Conservation (phyloP, 2,113 vertebrate species). For the Corythornis madagascariensis region DNA sequence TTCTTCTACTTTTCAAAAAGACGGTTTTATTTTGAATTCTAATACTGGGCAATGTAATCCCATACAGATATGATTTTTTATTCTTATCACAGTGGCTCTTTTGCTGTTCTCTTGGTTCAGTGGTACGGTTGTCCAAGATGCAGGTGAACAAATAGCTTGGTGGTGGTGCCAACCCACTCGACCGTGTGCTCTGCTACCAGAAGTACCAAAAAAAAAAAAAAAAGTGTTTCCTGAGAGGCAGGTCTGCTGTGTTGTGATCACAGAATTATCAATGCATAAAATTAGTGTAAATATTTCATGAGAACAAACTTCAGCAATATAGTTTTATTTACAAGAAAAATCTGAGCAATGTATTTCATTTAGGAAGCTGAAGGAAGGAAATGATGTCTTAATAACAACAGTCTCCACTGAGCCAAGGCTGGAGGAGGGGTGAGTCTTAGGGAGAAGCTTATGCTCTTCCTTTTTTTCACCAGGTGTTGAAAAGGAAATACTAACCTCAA, state of each 20-base stretch:
- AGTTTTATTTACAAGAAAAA: constrained; percentile 49
- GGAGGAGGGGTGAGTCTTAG: constrained; percentile 19
- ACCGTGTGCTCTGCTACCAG: not conserved
- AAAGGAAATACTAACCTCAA: not conserved
- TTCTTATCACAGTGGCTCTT: not conserved
- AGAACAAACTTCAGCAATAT: constrained; percentile 28
- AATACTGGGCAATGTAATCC: not conserved
- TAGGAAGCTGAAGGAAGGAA: constrained; percentile 38
- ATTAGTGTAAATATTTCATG: constrained; percentile 54
- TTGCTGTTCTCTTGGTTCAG: not conserved
- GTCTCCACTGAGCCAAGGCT: constrained; percentile 1
- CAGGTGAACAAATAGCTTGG: not conserved
- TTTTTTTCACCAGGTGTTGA: not conserved
- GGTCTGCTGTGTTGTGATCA: constrained; percentile 17
- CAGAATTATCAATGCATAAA: constrained; percentile 59
- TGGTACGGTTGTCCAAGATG: not conserved
- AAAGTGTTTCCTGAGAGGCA: constrained; percentile 33
- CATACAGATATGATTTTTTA: not conserved
- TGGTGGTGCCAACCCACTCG: not conserved
- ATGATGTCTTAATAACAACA: constrained; percentile 25
- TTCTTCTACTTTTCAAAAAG: not conserved
- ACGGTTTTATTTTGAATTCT: not conserved
- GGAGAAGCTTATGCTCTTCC: not conserved
- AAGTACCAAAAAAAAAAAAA: not conserved
- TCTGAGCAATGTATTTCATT: constrained; percentile 35